Conservation (phyloP, 1,140 invertebrate genomes). For the Dryas iulia region DNA sequence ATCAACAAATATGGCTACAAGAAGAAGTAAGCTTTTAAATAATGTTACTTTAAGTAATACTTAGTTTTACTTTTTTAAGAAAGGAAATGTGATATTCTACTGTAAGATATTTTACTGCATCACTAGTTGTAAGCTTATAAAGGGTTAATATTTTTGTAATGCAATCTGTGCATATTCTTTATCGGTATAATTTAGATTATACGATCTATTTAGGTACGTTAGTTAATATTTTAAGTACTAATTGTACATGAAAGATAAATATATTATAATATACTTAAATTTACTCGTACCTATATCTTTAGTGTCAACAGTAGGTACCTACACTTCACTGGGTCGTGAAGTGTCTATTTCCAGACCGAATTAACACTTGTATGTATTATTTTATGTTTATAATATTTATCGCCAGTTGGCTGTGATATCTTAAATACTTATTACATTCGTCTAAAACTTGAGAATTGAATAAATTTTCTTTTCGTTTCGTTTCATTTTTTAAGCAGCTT, state of each 20-base stretch:
- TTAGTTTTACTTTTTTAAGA: too few relatives aligned
- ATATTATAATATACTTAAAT: too few relatives aligned
- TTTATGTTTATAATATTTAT: not conserved
- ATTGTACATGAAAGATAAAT: too few relatives aligned
- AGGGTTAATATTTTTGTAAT: not conserved
- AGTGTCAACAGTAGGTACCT: too few relatives aligned
- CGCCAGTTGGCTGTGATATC: not conserved
- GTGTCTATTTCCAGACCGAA: not conserved
- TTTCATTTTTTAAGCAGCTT: too few relatives aligned
- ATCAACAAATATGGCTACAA: slow-evolving; percentile 89
- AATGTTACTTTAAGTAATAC: slow-evolving; percentile 2
- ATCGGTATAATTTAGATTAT: not conserved
- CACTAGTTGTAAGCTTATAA: not conserved
- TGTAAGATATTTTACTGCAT: slow-evolving; percentile 11
- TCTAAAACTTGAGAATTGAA: not conserved
- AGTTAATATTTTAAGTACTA: too few relatives aligned
- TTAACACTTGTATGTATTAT: too few relatives aligned
- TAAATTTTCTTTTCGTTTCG: not conserved
- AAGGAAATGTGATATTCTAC: slow-evolving; percentile 29
- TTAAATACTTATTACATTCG: not conserved
- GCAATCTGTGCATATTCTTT: not conserved
- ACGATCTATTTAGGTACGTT: not conserved
- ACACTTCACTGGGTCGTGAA: too few relatives aligned
- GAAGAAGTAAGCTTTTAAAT: slow-evolving; percentile 63
- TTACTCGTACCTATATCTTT: not conserved